Conservation (phyloP, 2,113 vertebrate species). For the Trachemys scripta region DNA sequence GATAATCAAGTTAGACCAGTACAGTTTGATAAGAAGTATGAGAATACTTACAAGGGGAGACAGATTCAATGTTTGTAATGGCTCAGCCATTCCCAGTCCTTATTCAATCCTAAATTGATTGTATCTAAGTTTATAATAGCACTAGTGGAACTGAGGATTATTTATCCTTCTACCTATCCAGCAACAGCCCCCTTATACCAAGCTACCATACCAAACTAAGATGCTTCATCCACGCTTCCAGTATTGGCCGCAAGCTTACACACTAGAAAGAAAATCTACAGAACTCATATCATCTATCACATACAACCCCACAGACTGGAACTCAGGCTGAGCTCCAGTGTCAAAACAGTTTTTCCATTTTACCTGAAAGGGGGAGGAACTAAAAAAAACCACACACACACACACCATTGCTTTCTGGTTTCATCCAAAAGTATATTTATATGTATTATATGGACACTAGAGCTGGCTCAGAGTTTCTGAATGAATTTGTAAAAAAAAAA, state of each 20-base stretch:
- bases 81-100: no score
- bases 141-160: no score
- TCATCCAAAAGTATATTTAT: not conserved
- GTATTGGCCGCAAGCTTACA: not conserved
- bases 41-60: no score
- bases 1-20: no score
- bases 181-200: not conserved
- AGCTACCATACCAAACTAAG: not conserved
- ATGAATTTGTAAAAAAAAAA: no score
- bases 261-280: not conserved
- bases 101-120: no score
- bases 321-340: not conserved
- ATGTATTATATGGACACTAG: not conserved
- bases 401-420: not conserved
- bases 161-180: not conserved
- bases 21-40: no score
- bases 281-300: not conserved
- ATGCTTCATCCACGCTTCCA: not conserved
- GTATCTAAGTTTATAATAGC: no score
- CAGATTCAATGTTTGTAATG: no score
- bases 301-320: not conserved
- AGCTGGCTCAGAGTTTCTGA: no score
- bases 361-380: not conserved
- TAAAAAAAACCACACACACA: no score
- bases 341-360: not conserved